Conservation (phyloP, 2,888 invertebrate species). For the Doris montereyensis region DNA sequence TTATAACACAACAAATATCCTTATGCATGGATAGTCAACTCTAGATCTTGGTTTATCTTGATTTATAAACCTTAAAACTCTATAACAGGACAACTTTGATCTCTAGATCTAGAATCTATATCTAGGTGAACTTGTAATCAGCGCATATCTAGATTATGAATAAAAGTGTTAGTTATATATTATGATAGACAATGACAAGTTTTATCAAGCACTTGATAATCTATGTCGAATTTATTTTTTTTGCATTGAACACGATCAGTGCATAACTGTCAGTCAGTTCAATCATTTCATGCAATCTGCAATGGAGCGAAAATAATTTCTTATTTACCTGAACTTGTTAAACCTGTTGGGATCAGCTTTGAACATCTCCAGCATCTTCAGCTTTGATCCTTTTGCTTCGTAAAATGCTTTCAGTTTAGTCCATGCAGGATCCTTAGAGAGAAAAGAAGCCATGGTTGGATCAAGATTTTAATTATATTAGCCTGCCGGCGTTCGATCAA, state of each 20-base stretch:
- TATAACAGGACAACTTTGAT: no score
- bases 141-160: no score
- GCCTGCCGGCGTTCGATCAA: not conserved
- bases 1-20: no score
- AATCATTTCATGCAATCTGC: no score
- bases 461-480: not conserved
- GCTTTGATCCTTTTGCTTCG: conserved; percentile 80
- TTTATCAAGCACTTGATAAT: not conserved
- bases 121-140: no score
- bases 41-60: no score
- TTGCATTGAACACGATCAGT: no score
- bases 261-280: no score
- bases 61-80: no score
- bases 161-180: not conserved
- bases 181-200: not conserved
- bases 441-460: conserved; percentile 20
- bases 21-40: no score
- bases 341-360: conserved; percentile 86
- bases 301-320: no score
- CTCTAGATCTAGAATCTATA: no score
- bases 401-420: conserved; percentile 73
- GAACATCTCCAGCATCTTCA: conserved; percentile 89
- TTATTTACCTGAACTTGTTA: conserved; percentile 86
- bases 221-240: not conserved
- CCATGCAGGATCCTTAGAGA: conserved; percentile 61